Evolutionary conservation across 2,888 invertebrate species (phyloP).

Genomic region (Eulithis testata): DNA sequence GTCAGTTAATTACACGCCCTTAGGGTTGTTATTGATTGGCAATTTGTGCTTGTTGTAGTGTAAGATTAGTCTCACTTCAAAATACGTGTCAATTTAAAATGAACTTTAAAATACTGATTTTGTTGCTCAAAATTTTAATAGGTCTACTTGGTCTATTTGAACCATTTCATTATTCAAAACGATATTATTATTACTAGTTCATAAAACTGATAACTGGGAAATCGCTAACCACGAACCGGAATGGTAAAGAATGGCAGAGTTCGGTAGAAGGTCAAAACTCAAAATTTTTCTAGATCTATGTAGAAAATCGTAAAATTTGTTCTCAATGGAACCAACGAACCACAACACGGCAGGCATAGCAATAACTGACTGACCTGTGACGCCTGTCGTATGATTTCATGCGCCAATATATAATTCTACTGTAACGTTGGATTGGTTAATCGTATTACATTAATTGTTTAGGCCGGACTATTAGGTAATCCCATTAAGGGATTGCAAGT

Average conservation of each 20-base stretch:
- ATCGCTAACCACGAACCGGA: too few relatives aligned
- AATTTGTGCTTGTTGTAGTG: conserved; percentile 52
- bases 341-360: too few relatives aligned
- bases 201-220: too few relatives aligned
- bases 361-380: too few relatives aligned
- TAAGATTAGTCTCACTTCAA: conserved; percentile 5
- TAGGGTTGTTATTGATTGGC: conserved; percentile 71
- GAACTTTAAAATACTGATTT: background rate
- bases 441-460: conserved; percentile 59
- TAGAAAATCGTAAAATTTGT: too few relatives aligned
- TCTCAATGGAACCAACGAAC: too few relatives aligned
- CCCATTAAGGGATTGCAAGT: conserved; percentile 57
- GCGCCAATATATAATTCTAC: conserved; percentile 52
- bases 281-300: too few relatives aligned
- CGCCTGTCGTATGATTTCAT: background rate
- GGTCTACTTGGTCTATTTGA: too few relatives aligned
- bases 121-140: background rate
- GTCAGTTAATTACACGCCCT: conserved; percentile 72
- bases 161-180: too few relatives aligned
- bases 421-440: conserved; percentile 60
- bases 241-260: too few relatives aligned
- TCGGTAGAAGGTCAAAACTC: too few relatives aligned
- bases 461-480: conserved; percentile 59
- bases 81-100: conserved; percentile 9
- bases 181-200: too few relatives aligned